These are phyloP conservation scores for Raja brachyura DNA, from an alignment of 2,113 vertebrate species.

Conservation along the genomic window DNA sequence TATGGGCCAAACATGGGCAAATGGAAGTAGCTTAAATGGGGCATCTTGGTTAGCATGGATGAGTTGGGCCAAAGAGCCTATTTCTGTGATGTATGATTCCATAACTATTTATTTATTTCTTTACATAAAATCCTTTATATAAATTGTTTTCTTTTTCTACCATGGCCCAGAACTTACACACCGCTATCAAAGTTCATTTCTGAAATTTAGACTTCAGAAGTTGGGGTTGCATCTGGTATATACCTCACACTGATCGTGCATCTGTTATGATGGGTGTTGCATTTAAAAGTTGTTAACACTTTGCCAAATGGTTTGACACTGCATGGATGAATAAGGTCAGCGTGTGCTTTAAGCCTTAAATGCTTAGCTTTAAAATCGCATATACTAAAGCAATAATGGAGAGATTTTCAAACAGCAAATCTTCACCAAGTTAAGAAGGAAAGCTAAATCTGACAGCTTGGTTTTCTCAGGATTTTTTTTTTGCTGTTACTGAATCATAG, in stretches of 20 bases:
- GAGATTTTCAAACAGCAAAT: background rate
- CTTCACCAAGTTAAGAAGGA: background rate
- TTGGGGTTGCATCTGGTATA: background rate
- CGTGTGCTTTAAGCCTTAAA: background rate
- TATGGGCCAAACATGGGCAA: too few relatives aligned
- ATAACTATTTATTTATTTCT: background rate
- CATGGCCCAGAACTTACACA: background rate
- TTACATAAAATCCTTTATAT: background rate
- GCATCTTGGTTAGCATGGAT: too few relatives aligned
- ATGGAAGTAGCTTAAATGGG: too few relatives aligned
- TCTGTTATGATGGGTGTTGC: background rate
- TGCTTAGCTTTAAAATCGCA: background rate
- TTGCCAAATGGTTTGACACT: background rate
- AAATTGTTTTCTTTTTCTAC: background rate
- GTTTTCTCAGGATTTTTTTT: background rate
- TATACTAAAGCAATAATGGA: background rate
- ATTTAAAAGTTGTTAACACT: background rate
- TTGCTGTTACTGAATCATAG: background rate
- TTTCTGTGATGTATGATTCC: too few relatives aligned
- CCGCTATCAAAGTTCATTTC: background rate
- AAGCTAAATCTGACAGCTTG: background rate
- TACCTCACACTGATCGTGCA: background rate
- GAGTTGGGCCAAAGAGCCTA: too few relatives aligned
- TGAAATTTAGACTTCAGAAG: background rate
- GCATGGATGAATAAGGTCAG: background rate